A percentile compares a stretch with the other conserved stretches of the same genome.
These are phyloP conservation scores for Muricea muricata DNA, from an alignment of 92 coral and sea anemone species.

Conservation along the genomic window DNA sequence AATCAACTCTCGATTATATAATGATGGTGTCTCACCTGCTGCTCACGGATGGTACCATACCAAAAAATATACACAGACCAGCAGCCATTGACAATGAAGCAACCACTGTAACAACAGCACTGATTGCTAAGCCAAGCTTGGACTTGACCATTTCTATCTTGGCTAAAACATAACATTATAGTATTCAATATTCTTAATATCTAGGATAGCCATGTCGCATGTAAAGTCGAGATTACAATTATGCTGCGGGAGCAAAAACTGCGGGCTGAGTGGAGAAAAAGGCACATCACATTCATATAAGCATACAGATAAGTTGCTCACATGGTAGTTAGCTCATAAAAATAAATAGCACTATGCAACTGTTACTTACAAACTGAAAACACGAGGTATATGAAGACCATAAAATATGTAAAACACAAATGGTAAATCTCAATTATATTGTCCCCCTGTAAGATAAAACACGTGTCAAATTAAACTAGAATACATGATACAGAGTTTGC, in stretches of 20 bases:
- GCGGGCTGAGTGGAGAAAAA: too few relatives aligned
- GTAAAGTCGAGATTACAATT: too few relatives aligned
- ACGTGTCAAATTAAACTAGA: neutral
- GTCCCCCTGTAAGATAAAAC: conserved; percentile 57
- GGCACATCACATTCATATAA: too few relatives aligned
- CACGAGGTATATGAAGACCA: conserved; percentile 92
- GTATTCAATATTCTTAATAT: neutral
- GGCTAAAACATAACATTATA: conserved; percentile 54
- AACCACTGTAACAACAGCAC: conserved; percentile 93
- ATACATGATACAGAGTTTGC: too few relatives aligned
- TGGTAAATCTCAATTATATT: conserved; percentile 87
- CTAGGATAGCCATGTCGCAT: too few relatives aligned
- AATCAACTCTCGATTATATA: too few relatives aligned
- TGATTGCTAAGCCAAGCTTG: conserved; percentile 93
- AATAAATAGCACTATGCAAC: neutral
- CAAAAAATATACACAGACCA: conserved; percentile 90
- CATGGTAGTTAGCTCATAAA: neutral
- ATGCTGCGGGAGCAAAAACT: too few relatives aligned
- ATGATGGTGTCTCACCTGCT: conserved; percentile 76
- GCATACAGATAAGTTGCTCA: too few relatives aligned
- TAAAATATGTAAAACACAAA: conserved; percentile 89
- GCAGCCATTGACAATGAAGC: conserved; percentile 97
- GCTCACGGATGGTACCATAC: conserved; percentile 90
- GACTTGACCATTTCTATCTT: conserved; percentile 99
- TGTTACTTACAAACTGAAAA: conserved; percentile 90